A percentile compares a stretch with the other conserved stretches of the same genome.
Evolutionary conservation across 92 coral and sea anemone species (phyloP).

Genomic region (Palythoa caribaeorum): DNA sequence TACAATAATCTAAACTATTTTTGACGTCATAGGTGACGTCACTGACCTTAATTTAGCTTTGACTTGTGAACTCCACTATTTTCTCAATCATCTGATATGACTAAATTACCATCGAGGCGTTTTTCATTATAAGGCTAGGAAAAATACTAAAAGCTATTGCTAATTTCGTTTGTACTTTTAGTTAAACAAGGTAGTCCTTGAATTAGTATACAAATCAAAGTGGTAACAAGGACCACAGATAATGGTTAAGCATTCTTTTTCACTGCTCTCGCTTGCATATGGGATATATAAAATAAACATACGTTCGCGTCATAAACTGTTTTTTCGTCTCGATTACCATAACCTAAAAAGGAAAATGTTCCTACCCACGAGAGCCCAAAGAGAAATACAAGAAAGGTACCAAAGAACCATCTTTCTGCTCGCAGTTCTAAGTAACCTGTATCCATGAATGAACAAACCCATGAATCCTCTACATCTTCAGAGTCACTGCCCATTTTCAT

Average conservation of each 20-base stretch:
- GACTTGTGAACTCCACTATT: too few species aligned
- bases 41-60: neutral
- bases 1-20: slow-evolving; percentile 18
- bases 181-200: too few species aligned
- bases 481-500: slow-evolving; percentile 49
- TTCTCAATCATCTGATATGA: too few species aligned
- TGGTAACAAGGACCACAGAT: neutral
- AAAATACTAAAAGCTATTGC: too few species aligned
- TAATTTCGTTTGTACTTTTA: too few species aligned
- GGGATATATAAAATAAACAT: neutral
- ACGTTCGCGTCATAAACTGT: slow-evolving; percentile 35
- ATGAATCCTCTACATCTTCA: slow-evolving; percentile 52
- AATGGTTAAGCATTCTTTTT: slow-evolving; percentile 20
- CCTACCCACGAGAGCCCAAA: slow-evolving; percentile 36
- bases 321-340: slow-evolving; percentile 20
- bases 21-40: slow-evolving; percentile 50
- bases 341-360: slow-evolving; percentile 39
- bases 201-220: neutral
- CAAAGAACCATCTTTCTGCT: slow-evolving; percentile 32
- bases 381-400: slow-evolving; percentile 10
- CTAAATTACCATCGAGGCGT: too few species aligned
- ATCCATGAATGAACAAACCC: neutral
- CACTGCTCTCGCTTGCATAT: neutral
- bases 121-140: too few species aligned
- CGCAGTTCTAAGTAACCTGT: slow-evolving; percentile 34